Evolutionary conservation across 2,888 invertebrate genomes (phyloP), one percentile per base, ranked within the genome.

Genomic region (Cremastobaeus sp.): DNA sequence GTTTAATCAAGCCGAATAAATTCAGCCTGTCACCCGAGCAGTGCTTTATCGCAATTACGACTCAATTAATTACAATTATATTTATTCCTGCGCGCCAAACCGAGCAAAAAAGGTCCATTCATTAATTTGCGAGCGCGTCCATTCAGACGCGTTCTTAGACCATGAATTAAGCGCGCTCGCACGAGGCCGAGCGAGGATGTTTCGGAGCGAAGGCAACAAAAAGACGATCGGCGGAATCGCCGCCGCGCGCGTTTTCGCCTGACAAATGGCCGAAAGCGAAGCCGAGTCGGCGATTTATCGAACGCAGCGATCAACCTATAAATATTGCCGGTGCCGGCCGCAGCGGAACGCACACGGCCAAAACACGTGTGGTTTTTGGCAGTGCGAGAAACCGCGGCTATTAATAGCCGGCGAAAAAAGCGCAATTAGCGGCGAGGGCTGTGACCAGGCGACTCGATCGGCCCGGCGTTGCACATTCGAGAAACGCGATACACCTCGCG

Each of bases 341-440:
- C 17, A 41, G 41, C 20, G 30, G 18, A 39, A 12, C 45, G 34
- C 34, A 41, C 41, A 47, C 39, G 48, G 39, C 11, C 54, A 45
- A 35, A 65, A 55, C 65, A 65, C 55, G 65, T 54, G 65, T 55
- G 37, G 21, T 34, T 64, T 64, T 64, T 50, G 48, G 50, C 64
- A 52, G 34, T 20, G 20, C 39, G 18, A n/a, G 41, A 25, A 30
- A 20, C 28, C 15, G 5, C 37, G 4, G 30, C 37, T 62, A 48
- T 50, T 32, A 12, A 45, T 54, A 65, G 39, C 28, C 3, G 17
- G 21, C 43, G 18, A 32, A 41, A 65, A 45, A 54, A 55, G 8
- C 17, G 3, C 54, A 45, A 66, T 66, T 66, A 55, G 43, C 28
- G 2, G 14, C 12, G 41, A 57, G 66, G 66, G 55, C 57, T 59